Evolutionary conservation across 2,797 vertebrate genomes (phyloP).

Genomic region (Cheirogaleus major): DNA sequence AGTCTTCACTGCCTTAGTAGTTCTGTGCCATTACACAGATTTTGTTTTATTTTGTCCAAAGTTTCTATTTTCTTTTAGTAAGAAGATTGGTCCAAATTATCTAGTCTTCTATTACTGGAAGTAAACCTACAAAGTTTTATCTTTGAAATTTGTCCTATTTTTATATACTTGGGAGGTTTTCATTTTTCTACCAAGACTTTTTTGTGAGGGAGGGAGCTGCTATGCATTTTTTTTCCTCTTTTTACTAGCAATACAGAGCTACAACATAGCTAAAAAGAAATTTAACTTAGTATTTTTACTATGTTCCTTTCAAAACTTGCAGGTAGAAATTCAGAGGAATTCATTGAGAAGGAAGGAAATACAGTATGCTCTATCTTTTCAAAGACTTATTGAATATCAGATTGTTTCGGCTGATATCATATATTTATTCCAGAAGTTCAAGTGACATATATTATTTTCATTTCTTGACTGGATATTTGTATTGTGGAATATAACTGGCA

Average conservation of each 20-base stretch:
- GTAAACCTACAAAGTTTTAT: not conserved
- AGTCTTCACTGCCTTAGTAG: not conserved
- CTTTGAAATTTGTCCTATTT: conserved; percentile 44
- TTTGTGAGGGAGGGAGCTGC: not conserved
- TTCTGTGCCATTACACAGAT: not conserved
- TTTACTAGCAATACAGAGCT: not conserved
- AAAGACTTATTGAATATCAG: not conserved
- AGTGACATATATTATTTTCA: not conserved
- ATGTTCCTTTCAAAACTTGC: not conserved
- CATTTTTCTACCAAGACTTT: not conserved
- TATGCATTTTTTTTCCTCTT: not conserved
- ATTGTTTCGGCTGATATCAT: not conserved
- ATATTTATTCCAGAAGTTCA: not conserved
- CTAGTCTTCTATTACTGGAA: not conserved
- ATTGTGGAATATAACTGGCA: not conserved
- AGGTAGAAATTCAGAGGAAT: not conserved
- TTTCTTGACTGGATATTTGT: not conserved
- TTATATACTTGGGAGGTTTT: not conserved
- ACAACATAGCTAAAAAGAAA: not conserved
- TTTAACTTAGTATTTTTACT: not conserved
- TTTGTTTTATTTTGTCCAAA: not conserved
- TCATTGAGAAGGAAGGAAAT: not conserved
- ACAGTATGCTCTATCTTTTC: not conserved
- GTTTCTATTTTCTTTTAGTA: not conserved
- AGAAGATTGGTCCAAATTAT: not conserved